These are phyloP conservation scores for Drosophila lutescens DNA, from an alignment of 2,888 invertebrate species.

Conservation along the genomic window DNA sequence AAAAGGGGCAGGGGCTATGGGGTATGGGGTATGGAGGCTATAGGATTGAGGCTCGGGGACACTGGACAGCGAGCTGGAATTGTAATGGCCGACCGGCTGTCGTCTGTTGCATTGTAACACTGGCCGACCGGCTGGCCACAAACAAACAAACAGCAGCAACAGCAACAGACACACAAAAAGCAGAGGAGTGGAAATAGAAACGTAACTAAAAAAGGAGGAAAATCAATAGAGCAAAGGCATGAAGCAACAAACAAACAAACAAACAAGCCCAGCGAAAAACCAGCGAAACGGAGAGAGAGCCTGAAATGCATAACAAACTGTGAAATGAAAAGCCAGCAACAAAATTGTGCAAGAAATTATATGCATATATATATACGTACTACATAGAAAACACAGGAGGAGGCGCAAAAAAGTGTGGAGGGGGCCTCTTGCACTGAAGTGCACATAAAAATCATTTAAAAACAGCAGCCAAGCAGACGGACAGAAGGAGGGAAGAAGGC, in stretches of 20 bases:
- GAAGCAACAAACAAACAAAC: constrained; percentile 49
- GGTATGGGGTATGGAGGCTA: background rate
- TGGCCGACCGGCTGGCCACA: constrained; percentile 71
- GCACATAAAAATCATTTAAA: constrained; percentile 80
- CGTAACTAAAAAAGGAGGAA: constrained; percentile 44
- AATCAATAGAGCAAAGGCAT: constrained; percentile 71
- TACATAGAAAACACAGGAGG: constrained; percentile 17
- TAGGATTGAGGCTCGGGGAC: background rate
- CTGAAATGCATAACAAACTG: constrained; percentile 56
- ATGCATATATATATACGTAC: constrained; percentile 50
- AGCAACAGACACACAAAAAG: constrained; percentile 29
- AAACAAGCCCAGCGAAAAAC: constrained; percentile 24
- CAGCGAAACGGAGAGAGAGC: constrained; percentile 20
- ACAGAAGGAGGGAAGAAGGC: constrained; percentile 23
- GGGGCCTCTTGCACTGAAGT: constrained; percentile 57
- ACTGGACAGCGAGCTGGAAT: constrained; percentile 30
- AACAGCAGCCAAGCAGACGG: constrained; percentile 59
- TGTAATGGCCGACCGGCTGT: constrained; percentile 48
- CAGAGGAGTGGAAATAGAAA: constrained; percentile 54
- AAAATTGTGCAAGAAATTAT: constrained; percentile 59
- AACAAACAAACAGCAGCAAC: constrained; percentile 53
- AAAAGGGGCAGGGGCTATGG: constrained; percentile 29
- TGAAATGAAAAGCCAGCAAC: constrained; percentile 48
- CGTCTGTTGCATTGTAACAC: constrained; percentile 79
- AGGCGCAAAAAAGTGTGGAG: too few relatives aligned